phyloP scores from a whole-genome alignment of 2,113 vertebrate genomes.

The Pelvicachromis taeniatus region DNA sequence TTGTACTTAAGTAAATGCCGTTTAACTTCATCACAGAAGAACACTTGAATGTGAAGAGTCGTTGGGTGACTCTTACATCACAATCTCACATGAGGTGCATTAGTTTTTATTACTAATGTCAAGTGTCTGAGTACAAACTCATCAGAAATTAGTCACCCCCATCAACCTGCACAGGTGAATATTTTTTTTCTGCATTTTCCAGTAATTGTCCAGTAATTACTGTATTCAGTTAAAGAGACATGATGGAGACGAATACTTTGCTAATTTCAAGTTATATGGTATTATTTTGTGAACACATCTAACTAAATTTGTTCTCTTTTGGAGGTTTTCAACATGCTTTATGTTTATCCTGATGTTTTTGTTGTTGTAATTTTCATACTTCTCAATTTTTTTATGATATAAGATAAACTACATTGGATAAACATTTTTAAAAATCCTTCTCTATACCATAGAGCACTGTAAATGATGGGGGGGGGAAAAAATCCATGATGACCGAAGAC shows the following conservation, averaged over 20 bases:
- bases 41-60: neutral
- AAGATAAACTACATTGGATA: neutral
- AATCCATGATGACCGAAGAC: neutral
- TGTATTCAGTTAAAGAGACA: neutral
- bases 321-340: neutral
- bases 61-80: slow-evolving; percentile 14
- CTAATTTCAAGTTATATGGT: neutral
- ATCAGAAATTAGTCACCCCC: neutral
- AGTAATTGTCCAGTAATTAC: neutral
- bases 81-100: slow-evolving; percentile 31
- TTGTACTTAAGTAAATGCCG: neutral
- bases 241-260: neutral
- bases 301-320: neutral
- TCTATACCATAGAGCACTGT: neutral
- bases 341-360: neutral
- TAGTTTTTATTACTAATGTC: neutral
- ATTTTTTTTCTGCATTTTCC: neutral
- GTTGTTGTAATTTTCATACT: neutral
- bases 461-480: neutral
- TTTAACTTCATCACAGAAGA: neutral
- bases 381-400: neutral
- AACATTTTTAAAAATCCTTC: neutral
- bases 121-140: neutral
- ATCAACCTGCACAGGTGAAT: neutral
- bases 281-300: neutral